Conservation (phyloP, 2,797 vertebrate species). For the Anguilla marmorata region DNA sequence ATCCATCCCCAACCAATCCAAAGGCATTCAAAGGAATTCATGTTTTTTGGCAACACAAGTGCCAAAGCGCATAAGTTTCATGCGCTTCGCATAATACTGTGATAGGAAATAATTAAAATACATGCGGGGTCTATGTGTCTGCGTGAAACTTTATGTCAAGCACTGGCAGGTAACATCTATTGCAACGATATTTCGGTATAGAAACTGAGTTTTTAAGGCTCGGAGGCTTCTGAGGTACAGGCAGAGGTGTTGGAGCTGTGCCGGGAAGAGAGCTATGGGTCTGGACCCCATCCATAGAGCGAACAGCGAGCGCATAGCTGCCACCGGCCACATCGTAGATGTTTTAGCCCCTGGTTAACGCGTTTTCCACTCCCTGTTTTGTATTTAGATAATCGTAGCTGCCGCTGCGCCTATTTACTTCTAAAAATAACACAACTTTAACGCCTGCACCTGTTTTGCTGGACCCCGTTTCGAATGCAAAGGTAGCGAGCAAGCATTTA, state of each 20-base stretch:
- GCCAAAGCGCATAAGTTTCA: neutral
- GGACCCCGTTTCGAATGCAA: conserved; percentile 53
- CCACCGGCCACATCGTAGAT: neutral
- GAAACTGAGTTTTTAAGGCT: neutral
- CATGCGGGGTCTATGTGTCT: neutral
- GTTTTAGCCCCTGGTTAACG: conserved; percentile 26
- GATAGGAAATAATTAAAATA: neutral
- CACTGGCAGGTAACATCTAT: conserved; percentile 10
- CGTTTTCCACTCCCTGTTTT: conserved; percentile 24
- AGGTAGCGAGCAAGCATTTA: conserved; percentile 33
- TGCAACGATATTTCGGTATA: conserved; percentile 4
- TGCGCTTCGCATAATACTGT: neutral
- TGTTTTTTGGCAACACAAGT: neutral
- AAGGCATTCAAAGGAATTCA: conserved; percentile 15
- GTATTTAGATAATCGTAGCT: conserved; percentile 34
- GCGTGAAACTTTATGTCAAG: neutral
- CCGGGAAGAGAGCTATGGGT: conserved; percentile 4
- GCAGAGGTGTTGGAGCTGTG: neutral
- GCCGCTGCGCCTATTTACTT: conserved; percentile 37
- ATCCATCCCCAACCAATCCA: neutral
- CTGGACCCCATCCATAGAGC: conserved; percentile 1
- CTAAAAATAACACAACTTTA: conserved; percentile 49
- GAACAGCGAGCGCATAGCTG: neutral
- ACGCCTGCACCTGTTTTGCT: conserved; percentile 63
- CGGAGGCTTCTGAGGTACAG: neutral